Percentiles rank a stretch among this genome's conserved stretches.
These are phyloP conservation scores for Bellardia pandia DNA, from an alignment of 2,888 invertebrate species.

Conservation along the genomic window DNA sequence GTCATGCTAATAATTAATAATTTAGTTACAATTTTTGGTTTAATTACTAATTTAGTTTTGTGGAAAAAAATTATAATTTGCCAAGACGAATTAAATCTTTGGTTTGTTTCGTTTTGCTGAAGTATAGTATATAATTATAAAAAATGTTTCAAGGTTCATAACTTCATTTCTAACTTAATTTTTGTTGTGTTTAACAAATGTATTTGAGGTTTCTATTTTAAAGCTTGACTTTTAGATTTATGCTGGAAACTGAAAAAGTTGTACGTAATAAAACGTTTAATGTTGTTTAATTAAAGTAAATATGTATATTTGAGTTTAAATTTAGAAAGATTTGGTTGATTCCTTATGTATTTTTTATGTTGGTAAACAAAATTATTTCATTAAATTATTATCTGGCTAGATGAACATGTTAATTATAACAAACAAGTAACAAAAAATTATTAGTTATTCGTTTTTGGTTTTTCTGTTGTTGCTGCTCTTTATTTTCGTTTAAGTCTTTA, in stretches of 20 bases:
- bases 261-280: background rate
- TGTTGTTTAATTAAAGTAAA: slow-evolving; percentile 8
- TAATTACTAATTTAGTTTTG: slow-evolving; percentile 4
- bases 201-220: background rate
- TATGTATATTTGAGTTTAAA: background rate
- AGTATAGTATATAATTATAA: background rate
- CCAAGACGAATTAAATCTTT: background rate
- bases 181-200: background rate
- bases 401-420: slow-evolving; percentile 1
- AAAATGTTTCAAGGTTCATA: slow-evolving; percentile 45
- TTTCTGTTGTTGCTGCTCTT: background rate
- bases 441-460: background rate
- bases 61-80: background rate
- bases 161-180: slow-evolving; percentile 60
- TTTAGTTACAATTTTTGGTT: slow-evolving; percentile 5
- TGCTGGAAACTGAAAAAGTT: background rate
- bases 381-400: slow-evolving; percentile 12
- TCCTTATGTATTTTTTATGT: background rate
- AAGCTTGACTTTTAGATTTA: slow-evolving; percentile 13
- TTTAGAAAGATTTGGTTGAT: background rate
- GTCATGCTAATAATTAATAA: background rate
- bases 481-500: background rate
- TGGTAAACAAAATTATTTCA: background rate
- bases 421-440: background rate
- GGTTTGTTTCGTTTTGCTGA: background rate